These are phyloP conservation scores for Dysdera silvatica DNA, from an alignment of 1,140 invertebrate genomes.

Conservation along the genomic window DNA sequence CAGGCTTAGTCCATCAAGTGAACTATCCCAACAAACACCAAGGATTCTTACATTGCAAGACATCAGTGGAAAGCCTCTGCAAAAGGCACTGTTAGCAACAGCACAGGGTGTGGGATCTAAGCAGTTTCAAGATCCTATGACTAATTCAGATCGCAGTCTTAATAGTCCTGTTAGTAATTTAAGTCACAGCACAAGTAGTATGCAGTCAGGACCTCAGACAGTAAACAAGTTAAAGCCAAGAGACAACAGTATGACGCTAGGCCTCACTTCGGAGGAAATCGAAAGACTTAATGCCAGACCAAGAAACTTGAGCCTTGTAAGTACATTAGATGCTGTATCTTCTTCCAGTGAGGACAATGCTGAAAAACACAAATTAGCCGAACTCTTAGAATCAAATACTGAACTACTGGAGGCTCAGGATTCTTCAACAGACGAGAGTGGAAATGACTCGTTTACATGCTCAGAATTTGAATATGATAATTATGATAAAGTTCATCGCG, in stretches of 20 bases:
- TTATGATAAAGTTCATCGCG: slow-evolving; percentile 56
- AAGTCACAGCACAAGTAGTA: slow-evolving; percentile 60
- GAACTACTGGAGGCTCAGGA: slow-evolving; percentile 41
- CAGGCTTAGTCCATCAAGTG: slow-evolving; percentile 79
- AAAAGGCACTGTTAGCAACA: slow-evolving; percentile 75
- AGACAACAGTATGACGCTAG: slow-evolving; percentile 47
- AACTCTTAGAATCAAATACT: slow-evolving; percentile 45
- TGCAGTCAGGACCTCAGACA: slow-evolving; percentile 47
- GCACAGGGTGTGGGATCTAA: slow-evolving; percentile 52
- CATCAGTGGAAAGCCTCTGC: slow-evolving; percentile 82
- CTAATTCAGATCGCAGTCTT: slow-evolving; percentile 78
- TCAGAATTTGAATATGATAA: slow-evolving; percentile 96
- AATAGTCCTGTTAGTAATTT: slow-evolving; percentile 82
- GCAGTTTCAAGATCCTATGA: slow-evolving; percentile 46
- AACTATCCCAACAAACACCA: slow-evolving; percentile 80
- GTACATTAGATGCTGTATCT: slow-evolving; percentile 83
- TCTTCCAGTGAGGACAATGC: slow-evolving; percentile 71
- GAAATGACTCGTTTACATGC: slow-evolving; percentile 94
- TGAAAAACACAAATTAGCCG: slow-evolving; percentile 37
- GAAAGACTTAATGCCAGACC: slow-evolving; percentile 76
- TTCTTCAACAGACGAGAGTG: slow-evolving; percentile 86
- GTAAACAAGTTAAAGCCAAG: slow-evolving; percentile 16
- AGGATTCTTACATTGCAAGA: slow-evolving; percentile 84
- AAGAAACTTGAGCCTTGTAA: slow-evolving; percentile 73
- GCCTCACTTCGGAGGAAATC: slow-evolving; percentile 84